Conservation (phyloP, 2,888 invertebrate genomes). For the Anorthoa munda region DNA sequence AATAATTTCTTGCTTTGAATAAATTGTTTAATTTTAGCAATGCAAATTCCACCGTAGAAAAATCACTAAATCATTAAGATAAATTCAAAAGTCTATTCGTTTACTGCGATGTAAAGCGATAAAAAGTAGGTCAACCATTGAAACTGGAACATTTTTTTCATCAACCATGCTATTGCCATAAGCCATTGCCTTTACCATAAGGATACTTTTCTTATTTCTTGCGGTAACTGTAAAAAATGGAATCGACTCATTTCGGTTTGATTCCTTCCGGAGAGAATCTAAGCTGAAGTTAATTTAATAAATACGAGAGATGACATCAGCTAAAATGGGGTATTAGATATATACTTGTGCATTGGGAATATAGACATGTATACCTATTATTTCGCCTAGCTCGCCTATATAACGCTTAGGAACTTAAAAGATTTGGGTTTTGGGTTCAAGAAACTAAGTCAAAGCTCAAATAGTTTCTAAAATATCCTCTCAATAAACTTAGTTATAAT, state of each 20-base stretch:
- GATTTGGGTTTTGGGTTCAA: no score
- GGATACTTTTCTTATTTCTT: slow-evolving; percentile 28
- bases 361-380: no score
- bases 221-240: slow-evolving; percentile 27
- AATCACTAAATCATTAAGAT: slow-evolving; percentile 17
- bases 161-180: slow-evolving; percentile 24
- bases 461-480: background rate
- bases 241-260: slow-evolving; percentile 19
- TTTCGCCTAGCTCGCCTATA: no score
- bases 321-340: background rate
- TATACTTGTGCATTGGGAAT: no score
- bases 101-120: slow-evolving; percentile 16
- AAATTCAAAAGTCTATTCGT: slow-evolving; percentile 45
- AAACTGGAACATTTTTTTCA: slow-evolving; percentile 54
- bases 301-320: background rate
- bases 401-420: no score
- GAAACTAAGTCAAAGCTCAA: background rate
- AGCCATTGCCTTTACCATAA: background rate
- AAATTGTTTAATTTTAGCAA: background rate
- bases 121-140: slow-evolving; percentile 59
- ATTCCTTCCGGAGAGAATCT: slow-evolving; percentile 20
- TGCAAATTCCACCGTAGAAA: slow-evolving; percentile 15
- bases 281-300: slow-evolving; percentile 23
- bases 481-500: background rate
- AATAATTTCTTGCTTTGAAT: background rate